Conservation (phyloP, 2,888 invertebrate species). For the Odontocerum albicorne region DNA sequence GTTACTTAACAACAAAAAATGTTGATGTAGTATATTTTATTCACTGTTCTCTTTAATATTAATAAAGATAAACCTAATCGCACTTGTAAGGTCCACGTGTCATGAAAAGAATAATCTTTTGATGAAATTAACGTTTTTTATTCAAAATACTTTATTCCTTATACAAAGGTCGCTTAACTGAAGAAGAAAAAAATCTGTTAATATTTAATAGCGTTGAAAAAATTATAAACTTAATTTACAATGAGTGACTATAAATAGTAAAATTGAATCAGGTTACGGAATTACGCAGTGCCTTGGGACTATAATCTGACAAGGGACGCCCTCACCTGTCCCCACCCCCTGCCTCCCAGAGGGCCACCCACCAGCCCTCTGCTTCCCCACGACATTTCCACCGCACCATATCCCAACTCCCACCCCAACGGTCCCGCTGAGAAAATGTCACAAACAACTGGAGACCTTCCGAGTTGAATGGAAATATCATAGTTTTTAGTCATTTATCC, state of each 20-base stretch:
- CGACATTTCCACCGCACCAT: slow-evolving; percentile 3
- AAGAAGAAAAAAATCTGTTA: not conserved
- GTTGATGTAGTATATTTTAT: too few species aligned
- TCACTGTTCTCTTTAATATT: too few species aligned
- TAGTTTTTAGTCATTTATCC: too few species aligned
- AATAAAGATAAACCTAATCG: too few species aligned
- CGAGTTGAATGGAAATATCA: too few species aligned
- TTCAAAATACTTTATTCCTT: too few species aligned
- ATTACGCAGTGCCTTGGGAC: slow-evolving; percentile 22
- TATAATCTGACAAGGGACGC: slow-evolving; percentile 36
- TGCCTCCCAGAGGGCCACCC: slow-evolving; percentile 9
- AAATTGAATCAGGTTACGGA: not conserved
- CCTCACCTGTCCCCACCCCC: slow-evolving; percentile 23
- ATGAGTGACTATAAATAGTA: not conserved
- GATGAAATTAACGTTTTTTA: too few species aligned
- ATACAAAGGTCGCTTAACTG: too few species aligned
- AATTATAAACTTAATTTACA: not conserved
- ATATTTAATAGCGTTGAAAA: not conserved
- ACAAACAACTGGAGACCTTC: slow-evolving; percentile 24
- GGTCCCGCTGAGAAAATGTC: slow-evolving; percentile 21
- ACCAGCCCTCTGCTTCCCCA: slow-evolving; percentile 9
- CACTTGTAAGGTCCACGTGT: too few species aligned
- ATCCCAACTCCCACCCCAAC: too few species aligned
- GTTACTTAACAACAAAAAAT: too few species aligned
- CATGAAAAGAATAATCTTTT: too few species aligned